phyloP scores from a whole-genome alignment of 2,888 invertebrate genomes.

The Punctoribates punctum region DNA sequence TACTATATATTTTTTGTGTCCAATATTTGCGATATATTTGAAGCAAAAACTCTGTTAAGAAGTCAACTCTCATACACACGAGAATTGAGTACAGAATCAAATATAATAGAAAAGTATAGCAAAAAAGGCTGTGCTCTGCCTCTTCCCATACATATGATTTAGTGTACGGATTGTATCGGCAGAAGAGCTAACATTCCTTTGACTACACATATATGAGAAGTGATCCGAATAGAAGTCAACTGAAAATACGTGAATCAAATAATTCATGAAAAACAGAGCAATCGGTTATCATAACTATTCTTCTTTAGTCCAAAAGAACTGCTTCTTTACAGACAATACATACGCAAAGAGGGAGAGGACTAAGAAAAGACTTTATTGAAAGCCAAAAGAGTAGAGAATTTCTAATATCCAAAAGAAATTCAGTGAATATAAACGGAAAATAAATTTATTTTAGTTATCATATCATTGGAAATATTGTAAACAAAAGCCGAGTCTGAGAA shows the following conservation, averaged over 20 bases:
- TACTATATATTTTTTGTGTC: not conserved
- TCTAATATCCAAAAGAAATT: not conserved
- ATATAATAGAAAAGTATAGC: not conserved
- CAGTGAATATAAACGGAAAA: not conserved
- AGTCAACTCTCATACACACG: constrained; percentile 20
- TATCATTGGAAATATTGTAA: not conserved
- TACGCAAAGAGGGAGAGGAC: no score
- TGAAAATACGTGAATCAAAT: constrained; percentile 16
- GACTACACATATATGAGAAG: not conserved
- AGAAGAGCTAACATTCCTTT: not conserved
- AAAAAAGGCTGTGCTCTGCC: not conserved
- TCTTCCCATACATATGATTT: not conserved
- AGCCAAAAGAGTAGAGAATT: not conserved
- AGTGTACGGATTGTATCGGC: not conserved
- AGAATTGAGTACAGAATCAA: not conserved
- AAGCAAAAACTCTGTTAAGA: constrained; percentile 6
- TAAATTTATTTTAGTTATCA: not conserved
- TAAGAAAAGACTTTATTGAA: not conserved
- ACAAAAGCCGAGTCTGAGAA: not conserved
- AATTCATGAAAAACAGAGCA: constrained; percentile 10
- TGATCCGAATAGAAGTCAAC: constrained; percentile 21
- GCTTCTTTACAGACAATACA: not conserved
- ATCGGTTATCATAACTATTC: constrained; percentile 12
- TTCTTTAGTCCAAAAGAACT: not conserved
- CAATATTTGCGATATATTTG: constrained; percentile 19